Percentiles rank a stretch among this genome's conserved stretches.
Conservation (phyloP, 2,888 invertebrate genomes). For the Lasius platythorax region DNA sequence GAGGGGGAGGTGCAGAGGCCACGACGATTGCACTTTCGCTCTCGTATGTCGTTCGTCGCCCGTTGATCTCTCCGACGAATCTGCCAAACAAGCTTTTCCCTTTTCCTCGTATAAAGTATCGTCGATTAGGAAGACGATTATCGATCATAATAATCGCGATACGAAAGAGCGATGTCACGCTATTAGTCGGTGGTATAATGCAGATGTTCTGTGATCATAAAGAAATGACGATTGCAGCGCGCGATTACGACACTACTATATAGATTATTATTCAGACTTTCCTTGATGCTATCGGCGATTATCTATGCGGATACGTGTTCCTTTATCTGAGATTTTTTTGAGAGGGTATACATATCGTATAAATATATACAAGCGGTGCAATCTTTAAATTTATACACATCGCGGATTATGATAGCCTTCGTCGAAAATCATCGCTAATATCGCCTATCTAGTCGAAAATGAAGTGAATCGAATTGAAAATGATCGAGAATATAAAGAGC, state of each 20-base stretch:
- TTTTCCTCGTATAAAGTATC: slow-evolving; percentile 11
- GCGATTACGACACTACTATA: slow-evolving; percentile 13
- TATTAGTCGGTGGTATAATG: not conserved
- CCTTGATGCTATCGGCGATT: slow-evolving; percentile 50
- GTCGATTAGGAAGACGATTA: slow-evolving; percentile 20
- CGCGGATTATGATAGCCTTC: slow-evolving; percentile 49
- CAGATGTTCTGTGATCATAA: not conserved
- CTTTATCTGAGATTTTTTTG: slow-evolving; percentile 58
- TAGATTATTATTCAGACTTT: slow-evolving; percentile 32
- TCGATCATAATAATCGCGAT: slow-evolving; percentile 35
- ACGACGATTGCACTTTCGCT: slow-evolving; percentile 70
- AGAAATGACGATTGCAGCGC: not conserved
- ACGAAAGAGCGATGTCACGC: not conserved
- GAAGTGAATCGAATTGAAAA: not conserved
- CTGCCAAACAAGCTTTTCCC: slow-evolving; percentile 58
- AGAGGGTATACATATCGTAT: slow-evolving; percentile 14
- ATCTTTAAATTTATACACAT: slow-evolving; percentile 57
- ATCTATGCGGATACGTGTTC: slow-evolving; percentile 49
- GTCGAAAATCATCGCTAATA: not conserved
- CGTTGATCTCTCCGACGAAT: slow-evolving; percentile 57
- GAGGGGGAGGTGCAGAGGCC: slow-evolving; percentile 23
- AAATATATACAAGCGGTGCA: slow-evolving; percentile 47
- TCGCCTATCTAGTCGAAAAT: not conserved
- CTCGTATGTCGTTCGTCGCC: slow-evolving; percentile 61
- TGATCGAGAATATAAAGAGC: not conserved